Evolutionary conservation across 2,888 invertebrate genomes (phyloP).

Genomic region (Scaptodrosophila latifasciaeformis): DNA sequence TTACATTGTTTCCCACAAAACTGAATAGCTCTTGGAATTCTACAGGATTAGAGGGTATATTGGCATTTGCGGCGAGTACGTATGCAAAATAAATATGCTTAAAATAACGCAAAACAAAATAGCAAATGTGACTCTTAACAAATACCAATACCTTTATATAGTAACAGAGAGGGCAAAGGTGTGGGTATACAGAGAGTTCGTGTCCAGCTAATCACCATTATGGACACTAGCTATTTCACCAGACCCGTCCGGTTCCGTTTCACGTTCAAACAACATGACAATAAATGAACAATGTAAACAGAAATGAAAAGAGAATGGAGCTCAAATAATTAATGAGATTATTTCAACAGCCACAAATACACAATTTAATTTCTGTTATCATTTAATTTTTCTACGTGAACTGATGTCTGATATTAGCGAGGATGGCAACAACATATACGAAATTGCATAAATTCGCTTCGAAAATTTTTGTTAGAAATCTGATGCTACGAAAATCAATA

Average conservation of each 20-base stretch:
- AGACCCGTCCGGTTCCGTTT: too few relatives aligned
- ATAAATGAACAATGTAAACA: constrained; percentile 19
- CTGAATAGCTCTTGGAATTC: too few relatives aligned
- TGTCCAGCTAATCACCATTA: not conserved
- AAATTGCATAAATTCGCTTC: too few relatives aligned
- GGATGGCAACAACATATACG: too few relatives aligned
- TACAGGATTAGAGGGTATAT: too few relatives aligned
- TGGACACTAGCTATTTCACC: constrained; percentile 16
- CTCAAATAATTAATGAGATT: too few relatives aligned
- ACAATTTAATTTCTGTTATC: constrained; percentile 32
- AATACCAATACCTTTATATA: not conserved
- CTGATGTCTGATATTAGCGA: too few relatives aligned
- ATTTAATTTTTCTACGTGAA: constrained; percentile 13
- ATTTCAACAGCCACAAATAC: too few relatives aligned
- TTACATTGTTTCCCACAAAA: too few relatives aligned
- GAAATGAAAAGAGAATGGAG: not conserved
- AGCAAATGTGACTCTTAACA: constrained; percentile 10
- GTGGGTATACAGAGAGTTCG: not conserved
- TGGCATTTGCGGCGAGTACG: not conserved
- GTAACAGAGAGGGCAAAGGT: not conserved
- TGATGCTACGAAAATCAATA: too few relatives aligned
- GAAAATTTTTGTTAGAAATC: too few relatives aligned
- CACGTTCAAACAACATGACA: not conserved
- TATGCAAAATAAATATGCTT: constrained; percentile 35
- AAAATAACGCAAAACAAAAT: constrained; percentile 40